Base-by-base conservation (phyloP, 2,888 invertebrate genomes). In the Drosophila paranaensis region DNA sequence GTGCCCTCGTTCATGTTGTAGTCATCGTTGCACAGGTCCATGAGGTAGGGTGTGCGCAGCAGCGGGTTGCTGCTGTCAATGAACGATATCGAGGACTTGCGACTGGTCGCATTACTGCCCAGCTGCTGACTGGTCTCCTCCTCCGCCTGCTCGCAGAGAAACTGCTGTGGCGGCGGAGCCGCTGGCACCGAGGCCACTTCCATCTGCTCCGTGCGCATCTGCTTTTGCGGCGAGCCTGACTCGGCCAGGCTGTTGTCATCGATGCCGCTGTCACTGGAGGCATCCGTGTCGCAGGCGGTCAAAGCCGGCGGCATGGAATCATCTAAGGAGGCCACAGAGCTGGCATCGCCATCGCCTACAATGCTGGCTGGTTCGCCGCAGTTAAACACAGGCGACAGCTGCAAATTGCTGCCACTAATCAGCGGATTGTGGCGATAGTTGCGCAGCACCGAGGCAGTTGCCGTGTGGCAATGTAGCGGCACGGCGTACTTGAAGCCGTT, bases 21-120 rank as follows among this genome's bases (percentile, higher is more conserved):
- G 66, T 92, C 91, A 61, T 91, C 90, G 65, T 90, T 90, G 82
- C 92, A 91, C 45, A 92, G 77, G 25, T 93, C 93, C 88, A 90
- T 90, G 69, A 91, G 80, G 56, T 85, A 88, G 14, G 91, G 87
- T 2, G 86, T 81, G 54, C 87, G 88, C 74, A 91, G 78, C 71
- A 91, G 69, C 0, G 91, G 91, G 78, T 91, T 91, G 62, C 84
- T 90, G 79, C 82, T 90, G 63, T 91, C 91, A 77, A 91, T 76
- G 56, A 80, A 91, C 0, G 90, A 89, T 53, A 90, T 86, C 6
- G 91, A 90, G 0, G 82, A 65, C 64, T 88, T 90, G 60, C 88
- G 85, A 62, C 80, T 89, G 46, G 71, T 72, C 30, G 71, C 66
- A n/a, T 61, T 74, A 67, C 70, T 71, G 55, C 42, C 39, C 43